Evolutionary conservation across 2,797 vertebrate species (phyloP).

Genomic region (Lepus townsendii): DNA sequence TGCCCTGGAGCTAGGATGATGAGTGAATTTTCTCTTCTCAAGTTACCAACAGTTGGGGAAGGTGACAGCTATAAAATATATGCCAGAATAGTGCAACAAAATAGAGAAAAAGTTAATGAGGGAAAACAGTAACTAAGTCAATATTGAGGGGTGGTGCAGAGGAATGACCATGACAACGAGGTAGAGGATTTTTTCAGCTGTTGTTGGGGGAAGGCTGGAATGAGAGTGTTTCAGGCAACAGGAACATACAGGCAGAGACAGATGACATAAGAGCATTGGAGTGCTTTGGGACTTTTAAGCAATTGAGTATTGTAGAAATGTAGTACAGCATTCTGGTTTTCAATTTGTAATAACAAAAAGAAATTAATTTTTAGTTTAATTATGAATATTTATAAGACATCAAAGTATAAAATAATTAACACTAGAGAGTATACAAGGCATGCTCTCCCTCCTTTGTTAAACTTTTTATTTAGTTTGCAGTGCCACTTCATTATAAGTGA

Average conservation of each 20-base stretch:
- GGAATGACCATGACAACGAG: not conserved
- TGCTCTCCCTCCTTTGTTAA: not conserved
- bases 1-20: not conserved
- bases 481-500: not conserved
- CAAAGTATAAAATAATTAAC: not conserved
- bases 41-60: not conserved
- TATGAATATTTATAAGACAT: not conserved
- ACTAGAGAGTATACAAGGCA: not conserved
- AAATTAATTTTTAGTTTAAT: slow-evolving; percentile 8
- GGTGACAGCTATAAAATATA: not conserved
- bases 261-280: not conserved
- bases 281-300: not conserved
- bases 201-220: not conserved
- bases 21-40: not conserved
- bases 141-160: not conserved
- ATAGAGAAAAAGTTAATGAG: not conserved
- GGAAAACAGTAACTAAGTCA: not conserved
- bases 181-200: not conserved
- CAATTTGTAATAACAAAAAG: slow-evolving; percentile 6
- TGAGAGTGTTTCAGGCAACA: not conserved
- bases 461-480: not conserved
- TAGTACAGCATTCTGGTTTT: not conserved
- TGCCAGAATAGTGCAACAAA: not conserved
- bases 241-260: not conserved
- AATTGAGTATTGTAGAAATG: not conserved